These are phyloP conservation scores for Halcyon senegalensis DNA, from an alignment of 2,113 vertebrate species.

Conservation along the genomic window DNA sequence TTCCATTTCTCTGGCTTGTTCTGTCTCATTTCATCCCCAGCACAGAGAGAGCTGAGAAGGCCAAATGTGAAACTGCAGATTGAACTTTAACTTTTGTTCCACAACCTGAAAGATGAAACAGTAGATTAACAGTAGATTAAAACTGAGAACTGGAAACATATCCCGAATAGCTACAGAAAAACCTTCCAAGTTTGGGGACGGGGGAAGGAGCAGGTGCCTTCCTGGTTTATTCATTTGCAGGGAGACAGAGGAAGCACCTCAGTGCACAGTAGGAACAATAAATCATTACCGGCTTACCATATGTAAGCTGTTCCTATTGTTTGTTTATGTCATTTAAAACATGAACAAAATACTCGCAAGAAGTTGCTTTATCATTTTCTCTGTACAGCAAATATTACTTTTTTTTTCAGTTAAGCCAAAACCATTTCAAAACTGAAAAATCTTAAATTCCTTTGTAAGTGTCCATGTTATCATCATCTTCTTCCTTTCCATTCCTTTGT, in stretches of 20 bases:
- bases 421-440: not conserved
- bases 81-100: not conserved
- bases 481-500: too few species aligned
- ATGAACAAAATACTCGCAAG: not conserved
- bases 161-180: not conserved
- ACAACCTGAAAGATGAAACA: not conserved
- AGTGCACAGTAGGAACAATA: not conserved
- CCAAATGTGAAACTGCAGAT: not conserved
- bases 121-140: not conserved
- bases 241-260: not conserved
- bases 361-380: not conserved
- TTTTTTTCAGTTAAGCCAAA: not conserved
- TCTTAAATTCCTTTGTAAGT: not conserved
- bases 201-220: not conserved
- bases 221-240: not conserved
- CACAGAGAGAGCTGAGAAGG: not conserved
- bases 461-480: accelerated
- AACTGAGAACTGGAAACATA: not conserved
- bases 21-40: not conserved
- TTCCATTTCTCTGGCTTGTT: not conserved
- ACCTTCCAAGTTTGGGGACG: too few species aligned
- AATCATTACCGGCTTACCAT: not conserved
- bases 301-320: not conserved
- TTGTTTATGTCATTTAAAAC: not conserved
- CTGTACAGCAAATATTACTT: not conserved